Evolutionary conservation across 2,888 invertebrate genomes (phyloP).

Genomic region (Zonitis immaculata): DNA sequence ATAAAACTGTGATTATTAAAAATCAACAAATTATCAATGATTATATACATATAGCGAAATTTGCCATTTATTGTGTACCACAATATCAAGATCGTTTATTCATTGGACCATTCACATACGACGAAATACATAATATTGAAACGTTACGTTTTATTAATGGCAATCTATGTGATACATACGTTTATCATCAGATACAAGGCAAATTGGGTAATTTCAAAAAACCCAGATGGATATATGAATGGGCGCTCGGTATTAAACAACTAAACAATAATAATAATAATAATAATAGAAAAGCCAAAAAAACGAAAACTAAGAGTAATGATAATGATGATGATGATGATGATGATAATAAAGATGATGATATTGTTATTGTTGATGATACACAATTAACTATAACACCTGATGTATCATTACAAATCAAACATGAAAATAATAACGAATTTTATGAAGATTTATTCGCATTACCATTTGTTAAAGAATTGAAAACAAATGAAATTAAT

Average conservation of each 20-base stretch:
- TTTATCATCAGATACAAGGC: constrained; percentile 36
- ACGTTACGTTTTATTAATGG: constrained; percentile 39
- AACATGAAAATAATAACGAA: too few relatives aligned
- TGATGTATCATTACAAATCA: too few relatives aligned
- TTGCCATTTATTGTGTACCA: constrained; percentile 44
- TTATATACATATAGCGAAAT: constrained; percentile 31
- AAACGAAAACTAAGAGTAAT: neutral
- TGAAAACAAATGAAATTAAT: neutral
- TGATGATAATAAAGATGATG: neutral
- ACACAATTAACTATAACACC: too few relatives aligned
- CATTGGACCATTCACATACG: constrained; percentile 43
- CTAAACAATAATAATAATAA: neutral
- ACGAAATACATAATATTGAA: constrained; percentile 38
- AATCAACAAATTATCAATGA: constrained; percentile 26
- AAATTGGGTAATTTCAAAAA: constrained; percentile 16
- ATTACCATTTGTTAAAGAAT: constrained; percentile 11
- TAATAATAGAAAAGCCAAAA: neutral
- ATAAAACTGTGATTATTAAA: constrained; percentile 51
- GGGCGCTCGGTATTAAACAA: neutral
- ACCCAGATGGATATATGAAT: constrained; percentile 9
- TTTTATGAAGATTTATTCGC: constrained; percentile 4
- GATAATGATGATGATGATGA: neutral
- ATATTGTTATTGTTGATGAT: too few relatives aligned
- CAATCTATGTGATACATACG: constrained; percentile 34
- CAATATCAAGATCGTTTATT: constrained; percentile 39